Base-by-base conservation (phyloP, 2,113 vertebrate genomes). In the Procavia capensis region DNA sequence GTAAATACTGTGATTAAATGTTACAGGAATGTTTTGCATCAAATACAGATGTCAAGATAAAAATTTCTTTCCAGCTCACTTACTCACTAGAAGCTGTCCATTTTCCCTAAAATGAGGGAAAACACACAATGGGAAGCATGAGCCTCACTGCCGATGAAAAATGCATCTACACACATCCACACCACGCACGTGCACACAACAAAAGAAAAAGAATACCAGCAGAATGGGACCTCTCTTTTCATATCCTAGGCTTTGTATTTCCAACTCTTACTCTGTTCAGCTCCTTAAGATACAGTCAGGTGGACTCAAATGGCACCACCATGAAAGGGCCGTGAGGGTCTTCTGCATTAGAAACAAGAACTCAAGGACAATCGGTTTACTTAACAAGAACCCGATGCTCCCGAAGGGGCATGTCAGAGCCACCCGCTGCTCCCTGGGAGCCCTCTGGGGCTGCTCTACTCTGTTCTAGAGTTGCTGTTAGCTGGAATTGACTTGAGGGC, bases 41-140 rank as follows among this genome's bases (percentile, higher is more conserved):
- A 61, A 88, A 78, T 79, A 90, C 66, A 93, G 90, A 94, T 41
- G 66, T 92, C 43, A 47, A 81, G 36, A 96, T 6, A 78, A 54
- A 90, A 89, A 70, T 68, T 54, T 83, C 83, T 89, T 89, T 31
- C 89, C 63, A 59, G 50, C 31, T 95, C 66, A 59, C 61, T 93
- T 54, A 83, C 19, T 79, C 70, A 10, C 83, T 86, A 93, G 36
- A 85, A 86, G 92, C 45, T 59, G 36, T 47, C 94, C 27, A 14
- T 74, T 66, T 57, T 36, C 47, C 47, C 24, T 19, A 27, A 17
- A n/a, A 68, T 64, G 36, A 29, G 41, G 78, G 36, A 66, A 27
- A 59, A 81, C 3, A 36, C 45, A 59, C 13, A 10, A 89, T 0
- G 24, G 76, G 84, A 84, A 79, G 43, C 20, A 5, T 36, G 27